Base-by-base conservation (phyloP, 2,888 invertebrate species). In the Sicus ferrugineus region DNA sequence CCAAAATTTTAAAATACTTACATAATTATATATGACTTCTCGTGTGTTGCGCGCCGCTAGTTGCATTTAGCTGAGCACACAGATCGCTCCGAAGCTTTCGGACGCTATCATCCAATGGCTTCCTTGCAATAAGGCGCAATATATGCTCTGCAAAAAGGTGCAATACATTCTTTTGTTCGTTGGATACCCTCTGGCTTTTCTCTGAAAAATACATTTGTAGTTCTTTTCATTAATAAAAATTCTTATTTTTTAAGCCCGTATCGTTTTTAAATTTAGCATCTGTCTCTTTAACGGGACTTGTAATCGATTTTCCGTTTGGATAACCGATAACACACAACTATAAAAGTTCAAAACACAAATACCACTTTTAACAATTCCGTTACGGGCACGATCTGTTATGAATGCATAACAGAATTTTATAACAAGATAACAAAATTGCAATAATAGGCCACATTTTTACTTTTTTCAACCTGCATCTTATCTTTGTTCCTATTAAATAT, bases 401-500 rank as follows among this genome's bases (percentile, higher is more conserved):
- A 42, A 42, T 9, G n/a, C 42, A 16, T 42, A 42, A 1, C 42
- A 42, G 42, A 42, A 42, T 42, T 42, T 42, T 16, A 7, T 42
- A 42, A 42, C 42, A 42, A n/a, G n/a, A 42, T 42, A 42, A 42
- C 42, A 42, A n/a, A 42, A 16, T 7, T 42, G 42, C 42, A 4
- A 42, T 14, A 42, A 42, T 42, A 42, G 42, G 16, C 42, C 42
- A 4, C 14, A 42, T 42, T 42, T n/a, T 42, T 34, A 34, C 64
- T 61, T 71, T 59, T 66, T 63, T 48, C 66, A 21, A 16, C 42
- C 26, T 68, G 54, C 34, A n/a, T 19, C 7, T 21, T 31, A 11
- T 54, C 7, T 6, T 6, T 52, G 21, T 14, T 48, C 5, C 11
- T 65, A 31, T n/a, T 23, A 54, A 26, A n/a, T n/a, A n/a, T n/a